These are phyloP conservation scores for Drosophila yooni DNA, from an alignment of 2,888 invertebrate species.

Conservation along the genomic window DNA sequence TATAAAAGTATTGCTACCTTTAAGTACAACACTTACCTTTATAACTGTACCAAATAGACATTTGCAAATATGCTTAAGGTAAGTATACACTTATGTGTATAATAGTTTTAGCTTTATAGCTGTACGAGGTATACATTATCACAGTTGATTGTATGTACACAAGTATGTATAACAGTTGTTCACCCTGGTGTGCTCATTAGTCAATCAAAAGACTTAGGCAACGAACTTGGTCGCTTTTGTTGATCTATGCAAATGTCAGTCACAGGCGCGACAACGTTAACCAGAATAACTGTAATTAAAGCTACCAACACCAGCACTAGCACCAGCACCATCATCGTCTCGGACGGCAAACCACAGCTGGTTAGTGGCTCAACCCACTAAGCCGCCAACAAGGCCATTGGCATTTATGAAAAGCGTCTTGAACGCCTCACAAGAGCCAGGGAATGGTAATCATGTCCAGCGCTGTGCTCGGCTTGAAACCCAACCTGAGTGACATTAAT, in stretches of 20 bases:
- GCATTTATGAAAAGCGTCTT: conserved; percentile 63
- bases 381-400: conserved; percentile 68
- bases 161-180: conserved; percentile 21
- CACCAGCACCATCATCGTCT: neutral
- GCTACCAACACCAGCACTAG: conserved; percentile 12
- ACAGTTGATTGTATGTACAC: conserved; percentile 5
- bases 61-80: neutral
- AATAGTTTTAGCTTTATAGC: neutral
- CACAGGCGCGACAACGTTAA: conserved; percentile 66
- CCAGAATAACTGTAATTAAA: conserved; percentile 68
- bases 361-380: conserved; percentile 48
- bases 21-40: neutral
- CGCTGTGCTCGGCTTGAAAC: conserved; percentile 21
- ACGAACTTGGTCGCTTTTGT: conserved; percentile 56
- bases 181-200: conserved; percentile 38
- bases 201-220: conserved; percentile 67
- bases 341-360: conserved; percentile 22
- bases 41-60: neutral
- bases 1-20: conserved; percentile 7
- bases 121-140: conserved; percentile 2
- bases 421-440: conserved; percentile 20
- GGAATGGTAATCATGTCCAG: conserved; percentile 57
- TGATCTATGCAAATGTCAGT: conserved; percentile 64
- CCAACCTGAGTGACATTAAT: conserved; percentile 61
- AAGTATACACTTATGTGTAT: conserved; percentile 4